Evolutionary conservation across 2,797 vertebrate genomes (phyloP).

Genomic region (Rhynchotus rufescens): DNA sequence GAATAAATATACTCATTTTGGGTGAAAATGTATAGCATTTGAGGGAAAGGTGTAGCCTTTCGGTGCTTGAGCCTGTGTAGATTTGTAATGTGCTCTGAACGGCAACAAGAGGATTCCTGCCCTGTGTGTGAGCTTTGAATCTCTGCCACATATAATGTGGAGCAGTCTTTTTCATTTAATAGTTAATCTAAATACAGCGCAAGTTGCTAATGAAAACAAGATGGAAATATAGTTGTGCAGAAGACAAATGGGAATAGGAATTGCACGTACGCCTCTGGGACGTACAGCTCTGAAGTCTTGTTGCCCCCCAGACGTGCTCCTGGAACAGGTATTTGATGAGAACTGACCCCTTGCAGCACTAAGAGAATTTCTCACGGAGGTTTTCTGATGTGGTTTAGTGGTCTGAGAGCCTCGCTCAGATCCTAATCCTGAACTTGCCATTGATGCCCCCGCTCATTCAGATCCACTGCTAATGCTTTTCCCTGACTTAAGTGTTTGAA

Average conservation of each 20-base stretch:
- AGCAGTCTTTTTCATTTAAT: conserved; percentile 11
- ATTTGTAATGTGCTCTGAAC: background rate
- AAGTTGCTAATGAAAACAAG: conserved; percentile 6
- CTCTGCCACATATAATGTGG: background rate
- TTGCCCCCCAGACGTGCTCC: conserved; percentile 8
- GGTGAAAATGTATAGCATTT: too few relatives aligned
- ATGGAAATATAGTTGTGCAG: background rate
- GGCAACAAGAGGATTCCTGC: background rate
- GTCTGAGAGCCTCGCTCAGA: background rate
- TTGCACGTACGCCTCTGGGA: background rate
- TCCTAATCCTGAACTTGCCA: conserved; percentile 30
- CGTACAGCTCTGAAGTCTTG: conserved; percentile 27
- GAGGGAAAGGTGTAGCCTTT: background rate
- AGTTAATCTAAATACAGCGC: conserved; percentile 24
- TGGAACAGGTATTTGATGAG: background rate
- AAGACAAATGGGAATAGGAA: background rate
- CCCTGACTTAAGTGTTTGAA: background rate
- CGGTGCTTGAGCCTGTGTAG: background rate
- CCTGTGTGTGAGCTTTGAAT: conserved; percentile 4
- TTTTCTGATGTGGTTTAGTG: background rate
- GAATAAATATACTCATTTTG: background rate
- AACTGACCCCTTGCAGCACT: background rate
- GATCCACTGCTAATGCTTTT: background rate
- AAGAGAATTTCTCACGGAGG: conserved; percentile 18
- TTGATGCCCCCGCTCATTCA: background rate